Conservation (phyloP, 2,113 vertebrate genomes). For the Regulus satrapa region DNA sequence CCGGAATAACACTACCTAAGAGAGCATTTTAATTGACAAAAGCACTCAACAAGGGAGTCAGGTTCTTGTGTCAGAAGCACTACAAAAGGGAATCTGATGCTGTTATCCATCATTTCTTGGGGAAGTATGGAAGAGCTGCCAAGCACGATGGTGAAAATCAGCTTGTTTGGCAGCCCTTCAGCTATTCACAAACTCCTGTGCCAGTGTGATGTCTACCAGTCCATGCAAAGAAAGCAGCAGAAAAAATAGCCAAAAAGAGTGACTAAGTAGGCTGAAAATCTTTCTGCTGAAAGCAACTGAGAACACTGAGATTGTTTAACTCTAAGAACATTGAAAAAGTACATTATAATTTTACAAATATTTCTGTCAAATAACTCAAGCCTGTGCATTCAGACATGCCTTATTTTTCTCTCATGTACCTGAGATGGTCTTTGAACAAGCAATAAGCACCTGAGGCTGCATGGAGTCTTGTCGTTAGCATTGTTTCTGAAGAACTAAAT, state of each 20-base stretch:
- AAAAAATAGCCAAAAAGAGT: neutral
- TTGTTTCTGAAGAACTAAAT: neutral
- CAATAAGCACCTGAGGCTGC: neutral
- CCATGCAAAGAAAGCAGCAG: rapidly evolving
- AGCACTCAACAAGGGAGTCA: neutral
- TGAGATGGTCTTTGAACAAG: neutral
- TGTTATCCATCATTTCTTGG: neutral
- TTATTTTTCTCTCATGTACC: neutral
- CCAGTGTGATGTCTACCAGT: neutral
- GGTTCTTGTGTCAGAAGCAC: too few relatives aligned
- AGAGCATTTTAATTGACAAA: neutral
- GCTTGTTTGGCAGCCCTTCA: neutral
- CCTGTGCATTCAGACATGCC: neutral
- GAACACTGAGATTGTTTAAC: neutral
- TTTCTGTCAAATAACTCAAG: neutral
- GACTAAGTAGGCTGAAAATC: neutral
- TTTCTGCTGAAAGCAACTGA: neutral
- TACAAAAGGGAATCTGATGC: neutral
- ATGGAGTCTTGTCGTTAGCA: neutral
- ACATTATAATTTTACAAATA: neutral
- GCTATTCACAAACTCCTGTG: neutral
- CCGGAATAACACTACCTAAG: neutral
- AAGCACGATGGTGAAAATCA: neutral
- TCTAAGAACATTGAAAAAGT: rapidly evolving
- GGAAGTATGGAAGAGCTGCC: neutral